Conservation (phyloP, 2,113 vertebrate species). For the Prunella himalayana region DNA sequence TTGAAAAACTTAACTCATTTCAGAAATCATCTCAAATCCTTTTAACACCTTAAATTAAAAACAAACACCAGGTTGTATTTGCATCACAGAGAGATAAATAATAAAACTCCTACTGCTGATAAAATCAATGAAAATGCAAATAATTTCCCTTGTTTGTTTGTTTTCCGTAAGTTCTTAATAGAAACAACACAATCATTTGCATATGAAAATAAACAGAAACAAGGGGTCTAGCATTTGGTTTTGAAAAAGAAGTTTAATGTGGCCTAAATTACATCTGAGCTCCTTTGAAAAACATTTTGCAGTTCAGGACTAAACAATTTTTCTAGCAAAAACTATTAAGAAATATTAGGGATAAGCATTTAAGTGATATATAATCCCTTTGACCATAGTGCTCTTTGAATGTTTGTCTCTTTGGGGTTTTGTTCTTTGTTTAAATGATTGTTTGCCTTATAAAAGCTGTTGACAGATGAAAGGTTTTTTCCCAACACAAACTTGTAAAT, state of each 20-base stretch:
- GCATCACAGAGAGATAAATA: neutral
- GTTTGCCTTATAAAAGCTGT: neutral
- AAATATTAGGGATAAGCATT: neutral
- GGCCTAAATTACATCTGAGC: neutral
- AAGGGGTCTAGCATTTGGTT: neutral
- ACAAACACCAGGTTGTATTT: neutral
- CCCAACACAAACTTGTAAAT: neutral
- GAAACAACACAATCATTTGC: neutral
- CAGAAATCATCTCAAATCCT: neutral
- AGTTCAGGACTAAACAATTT: neutral
- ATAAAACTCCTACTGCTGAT: neutral
- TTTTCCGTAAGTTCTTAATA: neutral
- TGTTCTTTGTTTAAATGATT: neutral
- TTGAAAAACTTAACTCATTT: neutral
- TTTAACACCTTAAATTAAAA: neutral
- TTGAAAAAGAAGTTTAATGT: neutral
- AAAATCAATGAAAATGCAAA: neutral
- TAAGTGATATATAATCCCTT: neutral
- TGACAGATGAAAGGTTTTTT: neutral
- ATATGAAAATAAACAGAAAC: neutral
- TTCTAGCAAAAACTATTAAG: neutral
- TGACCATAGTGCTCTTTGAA: neutral
- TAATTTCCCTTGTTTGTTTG: neutral
- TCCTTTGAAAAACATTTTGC: neutral
- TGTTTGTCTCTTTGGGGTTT: neutral